These are phyloP conservation scores for Beroe ovata DNA, from an alignment of 37 sponge, comb jelly and placozoan species.

Conservation along the genomic window DNA sequence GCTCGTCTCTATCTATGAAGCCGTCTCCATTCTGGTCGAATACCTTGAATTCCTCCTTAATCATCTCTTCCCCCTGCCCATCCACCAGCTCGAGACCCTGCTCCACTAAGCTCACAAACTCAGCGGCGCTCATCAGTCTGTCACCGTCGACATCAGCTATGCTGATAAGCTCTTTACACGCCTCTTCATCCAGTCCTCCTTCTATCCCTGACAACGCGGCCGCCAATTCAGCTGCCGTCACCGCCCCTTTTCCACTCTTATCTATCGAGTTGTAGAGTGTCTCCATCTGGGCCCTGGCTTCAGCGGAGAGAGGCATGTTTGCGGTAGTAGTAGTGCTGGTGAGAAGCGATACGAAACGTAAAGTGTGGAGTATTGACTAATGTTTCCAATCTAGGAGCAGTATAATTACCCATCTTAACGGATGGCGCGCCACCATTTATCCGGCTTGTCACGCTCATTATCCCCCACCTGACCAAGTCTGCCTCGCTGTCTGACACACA, in stretches of 20 bases:
- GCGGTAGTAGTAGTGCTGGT: not conserved
- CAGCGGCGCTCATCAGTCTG: not conserved
- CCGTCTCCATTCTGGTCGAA: conserved; percentile 51
- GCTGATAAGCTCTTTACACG: conserved; percentile 9
- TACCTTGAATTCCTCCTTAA: conserved; percentile 14
- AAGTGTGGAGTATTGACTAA: not conserved
- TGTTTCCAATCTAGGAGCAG: not conserved
- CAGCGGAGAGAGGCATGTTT: not conserved
- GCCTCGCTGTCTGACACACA: not conserved
- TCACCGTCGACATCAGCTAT: conserved; percentile 22
- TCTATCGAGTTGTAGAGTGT: conserved; percentile 1
- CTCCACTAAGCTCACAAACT: conserved; percentile 29
- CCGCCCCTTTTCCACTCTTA: conserved; percentile 1
- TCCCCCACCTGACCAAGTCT: not conserved
- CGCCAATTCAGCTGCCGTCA: conserved; percentile 7
- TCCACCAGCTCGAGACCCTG: conserved; percentile 12
- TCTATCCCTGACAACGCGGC: not conserved
- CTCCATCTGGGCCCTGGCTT: conserved; percentile 17
- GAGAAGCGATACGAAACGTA: not conserved
- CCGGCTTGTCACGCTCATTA: no score
- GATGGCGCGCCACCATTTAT: not conserved
- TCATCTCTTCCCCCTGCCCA: conserved; percentile 2
- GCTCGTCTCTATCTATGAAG: conserved; percentile 15
- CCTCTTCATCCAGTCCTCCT: conserved; percentile 1
- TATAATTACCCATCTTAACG: not conserved